Evolutionary conservation across 2,888 invertebrate species (phyloP).

Genomic region (Cheilosia variabilis): DNA sequence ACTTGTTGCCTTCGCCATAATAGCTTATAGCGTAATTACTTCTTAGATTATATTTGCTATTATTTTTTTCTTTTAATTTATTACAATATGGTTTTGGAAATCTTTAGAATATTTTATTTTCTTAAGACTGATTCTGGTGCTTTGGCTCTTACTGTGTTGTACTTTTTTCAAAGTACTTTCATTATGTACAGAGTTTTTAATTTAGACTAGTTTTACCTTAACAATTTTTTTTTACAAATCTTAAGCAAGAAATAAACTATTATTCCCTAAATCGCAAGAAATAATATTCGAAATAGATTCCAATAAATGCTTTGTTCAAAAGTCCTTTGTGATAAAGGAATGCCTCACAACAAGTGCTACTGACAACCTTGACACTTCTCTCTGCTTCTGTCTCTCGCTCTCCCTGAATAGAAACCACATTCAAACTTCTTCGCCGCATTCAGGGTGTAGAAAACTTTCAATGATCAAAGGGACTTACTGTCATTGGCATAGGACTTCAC

Average conservation of each 20-base stretch:
- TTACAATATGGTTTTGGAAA: constrained; percentile 16
- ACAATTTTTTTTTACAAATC: neutral
- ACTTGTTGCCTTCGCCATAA: constrained; percentile 3
- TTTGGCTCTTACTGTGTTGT: constrained; percentile 71
- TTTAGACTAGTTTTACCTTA: neutral
- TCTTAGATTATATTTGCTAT: neutral
- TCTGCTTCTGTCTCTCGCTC: no score
- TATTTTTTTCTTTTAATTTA: neutral
- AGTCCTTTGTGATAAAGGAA: no score
- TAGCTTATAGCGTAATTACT: neutral
- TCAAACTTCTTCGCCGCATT: constrained; percentile 17
- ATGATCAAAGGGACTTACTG: constrained; percentile 50
- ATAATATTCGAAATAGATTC: neutral
- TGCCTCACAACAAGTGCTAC: neutral
- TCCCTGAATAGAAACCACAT: neutral
- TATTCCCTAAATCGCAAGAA: constrained; percentile 6
- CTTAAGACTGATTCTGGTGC: constrained; percentile 70
- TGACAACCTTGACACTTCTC: constrained; percentile 22
- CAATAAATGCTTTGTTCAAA: neutral
- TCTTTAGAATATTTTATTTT: constrained; percentile 33
- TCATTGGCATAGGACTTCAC: constrained; percentile 29
- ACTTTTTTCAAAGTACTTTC: constrained; percentile 38
- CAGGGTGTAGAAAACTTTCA: constrained; percentile 34
- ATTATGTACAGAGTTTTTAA: constrained; percentile 60
- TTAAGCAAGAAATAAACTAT: neutral